Evolutionary conservation across 2,888 invertebrate genomes (phyloP), one percentile per base, ranked within the genome.

Genomic region (Cryptosula pallasiana): DNA sequence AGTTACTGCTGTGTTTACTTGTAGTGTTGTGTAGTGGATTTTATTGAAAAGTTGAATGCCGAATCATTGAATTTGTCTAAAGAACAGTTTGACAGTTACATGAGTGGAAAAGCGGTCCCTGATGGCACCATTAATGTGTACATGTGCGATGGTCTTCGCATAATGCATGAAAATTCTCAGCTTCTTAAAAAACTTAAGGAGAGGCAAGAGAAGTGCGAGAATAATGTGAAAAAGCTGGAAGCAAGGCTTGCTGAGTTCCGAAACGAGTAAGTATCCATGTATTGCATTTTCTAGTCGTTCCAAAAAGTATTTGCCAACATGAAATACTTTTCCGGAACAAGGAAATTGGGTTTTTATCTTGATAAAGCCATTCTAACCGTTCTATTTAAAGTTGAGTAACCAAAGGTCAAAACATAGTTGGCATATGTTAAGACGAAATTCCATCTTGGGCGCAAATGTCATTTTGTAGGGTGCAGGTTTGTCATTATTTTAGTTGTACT

Each of bases 11-110:
- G 45, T 20, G 20, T 20, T 73, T 74, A 73, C 23, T 87, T 87
- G 9, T 84, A 95, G 92, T 98, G 97, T 80, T 98, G 97, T 85
- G 99, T 98, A 1, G 94, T 98, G 45, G 92, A 94, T 13, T 99
- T 98, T 85, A 95, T 99, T 76, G 97, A 98, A 87, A 94, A 95
- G 82, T 86, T 99, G 79, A 95, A 92, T 2, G 94, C 94, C 0
- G 94, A 95, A 81, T 95, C 95, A 0, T 87, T 99, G 72, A 93
- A 90, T 81, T 92, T 99, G 90, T 90, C 92, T 23, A 89, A 90
- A 79, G 91, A 92, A 77, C 96, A 98, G 85, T 99, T 97, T 82
- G 91, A 95, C 78, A 91, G 92, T 29, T 93, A 95, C 85, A 95
- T 98, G 87, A 91, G 92, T 13, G 97, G 98, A 35, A 91, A 93